phyloP scores from a whole-genome alignment of 1,140 invertebrate genomes.

The Trichomalopsis sarcophagae region DNA sequence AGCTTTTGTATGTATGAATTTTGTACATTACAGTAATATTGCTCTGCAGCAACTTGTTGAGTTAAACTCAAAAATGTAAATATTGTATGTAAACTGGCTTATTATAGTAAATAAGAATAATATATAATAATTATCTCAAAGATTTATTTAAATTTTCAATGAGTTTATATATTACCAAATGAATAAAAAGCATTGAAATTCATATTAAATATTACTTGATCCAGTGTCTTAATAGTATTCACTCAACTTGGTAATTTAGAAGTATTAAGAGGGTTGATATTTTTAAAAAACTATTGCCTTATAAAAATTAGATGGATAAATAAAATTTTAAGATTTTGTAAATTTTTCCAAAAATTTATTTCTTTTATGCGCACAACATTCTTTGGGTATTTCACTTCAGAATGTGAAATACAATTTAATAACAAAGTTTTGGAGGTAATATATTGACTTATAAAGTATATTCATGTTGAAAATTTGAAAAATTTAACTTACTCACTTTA shows the following conservation, averaged over 20 bases:
- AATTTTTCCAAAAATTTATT: constrained; percentile 11
- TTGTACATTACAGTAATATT: constrained; percentile 34
- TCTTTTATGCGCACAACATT: constrained; percentile 17
- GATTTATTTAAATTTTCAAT: constrained; percentile 23
- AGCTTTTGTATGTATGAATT: constrained; percentile 43
- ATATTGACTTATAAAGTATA: background rate
- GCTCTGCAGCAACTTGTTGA: constrained; percentile 34
- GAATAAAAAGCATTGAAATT: constrained; percentile 9
- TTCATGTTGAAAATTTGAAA: background rate
- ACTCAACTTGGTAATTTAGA: background rate
- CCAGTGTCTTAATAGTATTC: background rate
- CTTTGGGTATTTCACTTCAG: background rate
- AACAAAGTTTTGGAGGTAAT: constrained; percentile 13
- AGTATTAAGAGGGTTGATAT: background rate
- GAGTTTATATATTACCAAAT: background rate
- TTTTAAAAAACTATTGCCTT: background rate
- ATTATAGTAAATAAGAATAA: constrained; percentile 34
- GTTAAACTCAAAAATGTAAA: constrained; percentile 59
- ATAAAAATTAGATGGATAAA: background rate
- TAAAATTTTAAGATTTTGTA: background rate
- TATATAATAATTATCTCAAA: constrained; percentile 31
- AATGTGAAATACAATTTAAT: constrained; percentile 31
- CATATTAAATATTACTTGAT: background rate
- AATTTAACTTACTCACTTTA: background rate
- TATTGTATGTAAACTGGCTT: constrained; percentile 58